These are phyloP conservation scores for Pollenia angustigena DNA, from an alignment of 2,888 invertebrate genomes.

Conservation along the genomic window DNA sequence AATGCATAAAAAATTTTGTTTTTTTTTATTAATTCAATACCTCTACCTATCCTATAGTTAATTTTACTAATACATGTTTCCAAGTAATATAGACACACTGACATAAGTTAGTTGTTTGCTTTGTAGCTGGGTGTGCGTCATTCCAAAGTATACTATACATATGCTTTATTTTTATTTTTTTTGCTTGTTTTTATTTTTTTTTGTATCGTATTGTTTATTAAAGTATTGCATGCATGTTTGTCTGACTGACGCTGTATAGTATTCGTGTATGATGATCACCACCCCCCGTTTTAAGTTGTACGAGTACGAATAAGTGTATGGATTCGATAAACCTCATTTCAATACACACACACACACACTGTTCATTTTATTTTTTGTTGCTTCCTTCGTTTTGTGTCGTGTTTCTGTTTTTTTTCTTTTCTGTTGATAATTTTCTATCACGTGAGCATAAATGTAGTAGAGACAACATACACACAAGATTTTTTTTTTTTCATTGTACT, in stretches of 20 bases:
- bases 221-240: constrained; percentile 55
- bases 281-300: constrained; percentile 61
- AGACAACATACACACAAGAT: constrained; percentile 18
- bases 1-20: constrained; percentile 10
- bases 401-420: constrained; percentile 15
- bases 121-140: constrained; percentile 49
- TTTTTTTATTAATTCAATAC: constrained; percentile 7
- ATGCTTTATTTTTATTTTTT: background rate
- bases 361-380: constrained; percentile 43
- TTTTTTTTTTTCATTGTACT: background rate
- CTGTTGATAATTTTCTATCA: constrained; percentile 67
- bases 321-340: constrained; percentile 37
- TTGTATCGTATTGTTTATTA: constrained; percentile 4
- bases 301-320: constrained; percentile 12
- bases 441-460: constrained; percentile 61
- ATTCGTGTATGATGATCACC: constrained; percentile 57
- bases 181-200: background rate
- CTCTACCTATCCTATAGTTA: background rate
- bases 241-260: constrained; percentile 37
- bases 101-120: constrained; percentile 7
- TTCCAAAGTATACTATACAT: constrained; percentile 30
- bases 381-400: constrained; percentile 39
- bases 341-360: constrained; percentile 24
- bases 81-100: constrained; percentile 7
- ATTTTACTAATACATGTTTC: constrained; percentile 34